Conservation (phyloP, 2,888 invertebrate genomes). For the Spodoptera picta region DNA sequence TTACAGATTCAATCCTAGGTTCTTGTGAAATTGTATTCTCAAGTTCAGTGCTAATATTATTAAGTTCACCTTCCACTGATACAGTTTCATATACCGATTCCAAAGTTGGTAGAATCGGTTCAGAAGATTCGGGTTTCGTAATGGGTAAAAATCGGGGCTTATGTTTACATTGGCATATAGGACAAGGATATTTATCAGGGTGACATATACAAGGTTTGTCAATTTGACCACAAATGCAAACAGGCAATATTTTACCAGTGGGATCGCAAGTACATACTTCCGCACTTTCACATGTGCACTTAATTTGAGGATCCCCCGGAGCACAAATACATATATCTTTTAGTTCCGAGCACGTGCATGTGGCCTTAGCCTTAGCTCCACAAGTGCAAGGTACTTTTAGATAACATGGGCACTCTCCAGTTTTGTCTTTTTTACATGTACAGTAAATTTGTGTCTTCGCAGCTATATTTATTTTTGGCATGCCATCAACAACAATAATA, state of each 20-base stretch:
- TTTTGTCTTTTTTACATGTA: conserved; percentile 68
- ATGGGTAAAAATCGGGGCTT: conserved; percentile 60
- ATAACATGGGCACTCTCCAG: conserved; percentile 74
- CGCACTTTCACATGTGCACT: conserved; percentile 71
- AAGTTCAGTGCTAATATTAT: background rate
- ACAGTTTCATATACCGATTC: conserved; percentile 6
- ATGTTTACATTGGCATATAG: conserved; percentile 73
- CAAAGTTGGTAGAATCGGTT: too few species aligned
- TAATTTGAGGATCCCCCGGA: conserved; percentile 63
- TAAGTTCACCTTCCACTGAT: conserved; percentile 4
- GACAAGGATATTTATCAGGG: conserved; percentile 69
- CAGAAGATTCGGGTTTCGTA: conserved; percentile 1
- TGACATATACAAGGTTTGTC: conserved; percentile 80
- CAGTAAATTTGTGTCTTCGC: conserved; percentile 57
- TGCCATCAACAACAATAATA: conserved; percentile 73
- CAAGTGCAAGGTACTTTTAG: conserved; percentile 76
- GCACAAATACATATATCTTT: conserved; percentile 76
- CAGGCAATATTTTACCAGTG: conserved; percentile 65
- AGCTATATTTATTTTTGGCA: conserved; percentile 75
- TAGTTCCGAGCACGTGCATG: conserved; percentile 73
- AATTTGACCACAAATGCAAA: conserved; percentile 73
- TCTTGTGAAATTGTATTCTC: too few species aligned
- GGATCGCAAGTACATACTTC: conserved; percentile 75
- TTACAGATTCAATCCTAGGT: too few species aligned
- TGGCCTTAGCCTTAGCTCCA: conserved; percentile 68